Evolutionary conservation across 1,140 invertebrate species (phyloP), one percentile per base, ranked within the genome.

Genomic region (Drosophila sturtevanti): DNA sequence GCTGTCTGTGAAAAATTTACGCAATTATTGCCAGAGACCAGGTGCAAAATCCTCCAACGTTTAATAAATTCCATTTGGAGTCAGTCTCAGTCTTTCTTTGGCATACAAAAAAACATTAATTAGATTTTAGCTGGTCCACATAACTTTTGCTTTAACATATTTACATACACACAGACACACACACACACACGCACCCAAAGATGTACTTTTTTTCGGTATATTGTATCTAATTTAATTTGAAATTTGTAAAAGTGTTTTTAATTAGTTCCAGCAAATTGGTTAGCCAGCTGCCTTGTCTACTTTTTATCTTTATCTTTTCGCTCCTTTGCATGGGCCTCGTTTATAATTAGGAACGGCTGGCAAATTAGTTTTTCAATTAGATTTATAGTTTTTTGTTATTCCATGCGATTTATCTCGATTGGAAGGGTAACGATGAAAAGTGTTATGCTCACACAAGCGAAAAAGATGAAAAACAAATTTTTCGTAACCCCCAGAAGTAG

Each of bases 301-400:
- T 18, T 21, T 21, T 7, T 1, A 12, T 21, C 41, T 48, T 18
- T 18, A 21, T 21, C 41, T 48, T 48, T 48, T 21, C 10, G 16
- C 27, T 6, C 27, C 7, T 31, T 31, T 24, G 4, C 24, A 24
- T 2, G 24, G 4, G 24, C 24, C 24, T 24, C 24, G 24, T 16
- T 44, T 44, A 48, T 48, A 48, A 67, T 67, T 66, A 64, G 76
- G 27, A 18, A 21, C 14, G 52, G 18, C 38, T 65, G 77, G 62
- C 44, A 73, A 79, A 87, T 89, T 79, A 87, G 76, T 77, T 79
- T 89, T 82, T 67, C 72, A 70, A 89, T 84, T 89, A 89, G 77
- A 89, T 84, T 79, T 89, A 89, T 79, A 79, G 82, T 89, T 61
- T 78, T 37, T 54, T 60, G 79, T 72, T 71, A 55, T 78, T 51